A percentile compares a stretch with the other conserved stretches of the same genome.
phyloP scores from a whole-genome alignment of 2,797 vertebrate species.

The Coccyzus lansbergi region DNA sequence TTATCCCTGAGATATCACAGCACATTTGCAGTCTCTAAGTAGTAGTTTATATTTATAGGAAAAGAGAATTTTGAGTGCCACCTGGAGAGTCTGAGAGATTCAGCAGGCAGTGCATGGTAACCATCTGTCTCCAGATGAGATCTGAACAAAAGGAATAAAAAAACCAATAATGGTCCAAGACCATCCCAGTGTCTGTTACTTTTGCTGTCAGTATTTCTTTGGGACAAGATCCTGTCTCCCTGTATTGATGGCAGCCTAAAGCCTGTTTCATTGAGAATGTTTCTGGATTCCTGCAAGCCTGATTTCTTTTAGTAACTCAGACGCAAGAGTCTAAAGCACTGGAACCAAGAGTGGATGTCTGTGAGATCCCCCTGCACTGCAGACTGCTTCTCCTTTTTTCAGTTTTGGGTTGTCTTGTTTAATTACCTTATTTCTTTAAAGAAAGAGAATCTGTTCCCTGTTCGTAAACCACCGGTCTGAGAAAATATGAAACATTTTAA shows the following conservation, averaged over 20 bases:
- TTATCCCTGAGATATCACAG: neutral
- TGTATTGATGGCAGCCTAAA: neutral
- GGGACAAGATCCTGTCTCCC: neutral
- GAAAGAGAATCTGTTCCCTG: constrained; percentile 17
- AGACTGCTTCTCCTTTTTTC: neutral
- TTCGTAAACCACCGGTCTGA: neutral
- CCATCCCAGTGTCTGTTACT: neutral
- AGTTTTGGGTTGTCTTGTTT: constrained; percentile 22
- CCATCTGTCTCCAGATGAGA: neutral
- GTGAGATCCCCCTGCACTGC: neutral
- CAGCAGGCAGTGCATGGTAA: neutral
- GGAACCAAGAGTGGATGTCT: neutral
- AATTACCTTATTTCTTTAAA: constrained; percentile 31
- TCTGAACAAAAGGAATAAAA: neutral
- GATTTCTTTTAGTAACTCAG: neutral
- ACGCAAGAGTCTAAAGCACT: neutral
- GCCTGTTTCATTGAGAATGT: neutral
- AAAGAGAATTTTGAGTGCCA: neutral
- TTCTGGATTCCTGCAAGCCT: neutral
- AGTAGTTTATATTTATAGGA: neutral
- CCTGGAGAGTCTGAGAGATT: neutral
- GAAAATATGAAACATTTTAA: constrained; percentile 31
- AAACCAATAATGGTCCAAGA: neutral
- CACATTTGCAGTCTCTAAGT: neutral
- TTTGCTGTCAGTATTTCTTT: neutral